Percentiles rank a stretch among this genome's conserved stretches.
These are phyloP conservation scores for Coreius guichenoti DNA, from an alignment of 2,797 vertebrate genomes.

Conservation along the genomic window DNA sequence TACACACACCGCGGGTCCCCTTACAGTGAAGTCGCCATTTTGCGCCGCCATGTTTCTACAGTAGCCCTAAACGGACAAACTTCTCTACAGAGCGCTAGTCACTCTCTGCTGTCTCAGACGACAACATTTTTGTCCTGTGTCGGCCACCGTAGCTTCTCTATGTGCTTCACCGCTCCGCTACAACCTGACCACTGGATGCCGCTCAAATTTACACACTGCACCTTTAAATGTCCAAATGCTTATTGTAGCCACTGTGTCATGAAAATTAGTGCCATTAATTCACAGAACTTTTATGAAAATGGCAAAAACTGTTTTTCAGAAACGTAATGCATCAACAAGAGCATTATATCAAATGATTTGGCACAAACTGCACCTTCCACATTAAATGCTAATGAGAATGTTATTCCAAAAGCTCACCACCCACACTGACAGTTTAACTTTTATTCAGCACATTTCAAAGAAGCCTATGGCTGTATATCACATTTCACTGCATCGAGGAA, in stretches of 20 bases:
- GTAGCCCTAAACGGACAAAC: too few species aligned
- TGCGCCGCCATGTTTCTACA: too few species aligned
- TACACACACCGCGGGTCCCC: too few species aligned
- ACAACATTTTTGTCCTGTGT: too few species aligned
- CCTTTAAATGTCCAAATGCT: not conserved
- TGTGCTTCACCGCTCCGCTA: too few species aligned
- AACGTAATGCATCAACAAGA: not conserved
- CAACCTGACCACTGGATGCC: too few species aligned
- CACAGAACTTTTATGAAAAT: slow-evolving; percentile 1
- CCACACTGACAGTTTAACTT: slow-evolving; percentile 42
- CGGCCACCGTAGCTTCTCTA: too few species aligned
- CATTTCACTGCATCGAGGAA: slow-evolving; percentile 20
- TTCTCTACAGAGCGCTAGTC: too few species aligned
- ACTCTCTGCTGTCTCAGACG: too few species aligned
- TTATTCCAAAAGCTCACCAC: slow-evolving; percentile 27
- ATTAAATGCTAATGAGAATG: slow-evolving; percentile 24
- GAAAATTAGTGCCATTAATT: not conserved
- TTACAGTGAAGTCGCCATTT: too few species aligned
- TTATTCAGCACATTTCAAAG: slow-evolving; percentile 27
- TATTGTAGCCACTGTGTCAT: not conserved
- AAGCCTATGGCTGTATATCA: slow-evolving; percentile 8
- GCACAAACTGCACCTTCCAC: slow-evolving; percentile 6
- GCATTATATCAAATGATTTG: slow-evolving; percentile 10
- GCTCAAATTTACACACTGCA: too few species aligned
- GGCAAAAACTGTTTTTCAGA: not conserved